Evolutionary conservation across 2,113 vertebrate genomes (phyloP).

Genomic region (Synchiropus splendidus): DNA sequence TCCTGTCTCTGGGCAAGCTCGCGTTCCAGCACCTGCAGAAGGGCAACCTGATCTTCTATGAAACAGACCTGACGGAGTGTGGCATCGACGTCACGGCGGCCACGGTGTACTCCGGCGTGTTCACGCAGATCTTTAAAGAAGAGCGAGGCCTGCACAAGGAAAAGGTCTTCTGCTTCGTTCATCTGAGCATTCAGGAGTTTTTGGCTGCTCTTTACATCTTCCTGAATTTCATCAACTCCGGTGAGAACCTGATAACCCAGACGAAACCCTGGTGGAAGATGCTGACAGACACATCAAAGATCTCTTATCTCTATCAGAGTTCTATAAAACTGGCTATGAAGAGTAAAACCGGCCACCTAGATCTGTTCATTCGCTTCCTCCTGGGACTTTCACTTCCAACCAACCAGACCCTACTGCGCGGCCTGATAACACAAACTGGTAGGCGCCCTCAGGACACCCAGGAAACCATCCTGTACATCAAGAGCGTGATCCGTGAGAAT

Average conservation of each 20-base stretch:
- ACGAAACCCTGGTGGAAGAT: no score
- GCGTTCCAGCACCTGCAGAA: background rate
- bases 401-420: background rate
- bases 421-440: background rate
- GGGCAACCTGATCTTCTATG: background rate
- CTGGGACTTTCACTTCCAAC: background rate
- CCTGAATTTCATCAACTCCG: background rate
- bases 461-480: background rate
- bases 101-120: no score
- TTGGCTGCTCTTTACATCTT: slow-evolving; percentile 1
- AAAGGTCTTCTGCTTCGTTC: no score
- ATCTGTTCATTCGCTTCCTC: slow-evolving; percentile 2
- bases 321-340: background rate
- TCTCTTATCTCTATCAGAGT: background rate
- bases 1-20: background rate
- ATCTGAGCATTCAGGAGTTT: slow-evolving; percentile 1
- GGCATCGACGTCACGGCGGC: no score
- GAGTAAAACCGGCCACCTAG: background rate
- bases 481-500: background rate
- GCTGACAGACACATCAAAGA: background rate
- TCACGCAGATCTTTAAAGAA: background rate
- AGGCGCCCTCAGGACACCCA: background rate
- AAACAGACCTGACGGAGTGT: background rate
- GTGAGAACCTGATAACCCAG: background rate
- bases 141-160: background rate